These are phyloP conservation scores for Lepus timidus DNA, from an alignment of 2,113 vertebrate genomes.

Conservation along the genomic window DNA sequence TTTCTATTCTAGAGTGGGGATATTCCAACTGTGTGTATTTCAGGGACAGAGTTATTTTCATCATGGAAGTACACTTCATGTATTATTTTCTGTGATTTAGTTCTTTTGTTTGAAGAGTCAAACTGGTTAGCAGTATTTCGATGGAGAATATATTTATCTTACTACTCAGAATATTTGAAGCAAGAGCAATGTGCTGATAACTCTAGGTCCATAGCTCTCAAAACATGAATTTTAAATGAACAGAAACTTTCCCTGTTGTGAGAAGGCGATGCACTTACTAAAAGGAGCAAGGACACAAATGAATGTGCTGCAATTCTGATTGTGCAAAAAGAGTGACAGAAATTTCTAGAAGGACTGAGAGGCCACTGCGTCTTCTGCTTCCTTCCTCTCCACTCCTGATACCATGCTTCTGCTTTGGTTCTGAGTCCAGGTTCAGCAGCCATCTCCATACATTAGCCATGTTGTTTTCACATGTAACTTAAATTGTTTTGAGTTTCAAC, in stretches of 20 bases:
- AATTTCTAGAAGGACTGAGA: background rate
- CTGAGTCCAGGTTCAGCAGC: background rate
- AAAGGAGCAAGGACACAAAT: background rate
- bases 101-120: slow-evolving; percentile 37
- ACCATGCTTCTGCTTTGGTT: background rate
- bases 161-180: slow-evolving; percentile 55
- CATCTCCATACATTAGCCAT: background rate
- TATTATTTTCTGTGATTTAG: slow-evolving; percentile 1
- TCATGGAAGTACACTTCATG: background rate
- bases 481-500: background rate
- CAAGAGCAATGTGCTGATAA: slow-evolving; percentile 47
- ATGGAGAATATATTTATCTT: slow-evolving; percentile 59
- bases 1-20: background rate
- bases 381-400: background rate
- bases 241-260: background rate
- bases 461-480: background rate
- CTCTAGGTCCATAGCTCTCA: slow-evolving; percentile 53
- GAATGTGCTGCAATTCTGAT: background rate
- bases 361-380: background rate
- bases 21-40: background rate
- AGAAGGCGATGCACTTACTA: background rate
- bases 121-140: background rate
- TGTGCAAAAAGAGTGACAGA: background rate
- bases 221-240: slow-evolving; percentile 34
- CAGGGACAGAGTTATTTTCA: background rate